These are phyloP conservation scores for Alouatta palliata DNA, from an alignment of 2,113 vertebrate species.

Conservation along the genomic window DNA sequence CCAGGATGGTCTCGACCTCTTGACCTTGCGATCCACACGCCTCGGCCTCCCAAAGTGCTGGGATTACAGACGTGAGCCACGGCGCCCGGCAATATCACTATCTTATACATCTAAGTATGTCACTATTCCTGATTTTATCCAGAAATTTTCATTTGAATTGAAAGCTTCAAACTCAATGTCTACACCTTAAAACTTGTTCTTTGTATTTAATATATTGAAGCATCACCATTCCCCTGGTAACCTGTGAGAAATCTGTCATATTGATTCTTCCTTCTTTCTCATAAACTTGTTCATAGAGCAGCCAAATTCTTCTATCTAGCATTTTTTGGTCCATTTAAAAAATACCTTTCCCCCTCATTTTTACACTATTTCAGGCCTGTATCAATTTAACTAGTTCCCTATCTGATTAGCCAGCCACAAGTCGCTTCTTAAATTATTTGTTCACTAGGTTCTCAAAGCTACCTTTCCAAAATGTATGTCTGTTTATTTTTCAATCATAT, in stretches of 20 bases:
- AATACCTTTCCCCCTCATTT: background rate
- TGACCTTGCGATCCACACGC: no score
- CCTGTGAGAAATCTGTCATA: background rate
- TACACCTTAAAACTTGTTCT: background rate
- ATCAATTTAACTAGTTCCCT: background rate
- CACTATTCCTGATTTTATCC: background rate
- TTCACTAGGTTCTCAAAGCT: background rate
- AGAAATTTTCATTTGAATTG: background rate
- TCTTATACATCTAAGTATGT: background rate
- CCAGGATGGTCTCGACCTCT: no score
- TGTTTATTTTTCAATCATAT: background rate
- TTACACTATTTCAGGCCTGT: background rate
- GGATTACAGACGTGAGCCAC: no score
- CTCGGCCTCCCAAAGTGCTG: no score
- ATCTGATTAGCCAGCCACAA: background rate
- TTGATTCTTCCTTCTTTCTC: background rate
- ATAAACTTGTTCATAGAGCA: background rate
- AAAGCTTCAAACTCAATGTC: background rate
- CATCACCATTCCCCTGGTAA: background rate
- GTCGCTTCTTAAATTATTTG: background rate
- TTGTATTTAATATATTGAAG: background rate
- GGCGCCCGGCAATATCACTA: background rate
- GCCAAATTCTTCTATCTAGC: background rate
- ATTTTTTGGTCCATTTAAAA: background rate
- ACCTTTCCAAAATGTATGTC: background rate